Percentiles rank a stretch among this genome's conserved stretches.
These are phyloP conservation scores for Nemoura dubitans DNA, from an alignment of 2,888 invertebrate genomes.

Conservation along the genomic window DNA sequence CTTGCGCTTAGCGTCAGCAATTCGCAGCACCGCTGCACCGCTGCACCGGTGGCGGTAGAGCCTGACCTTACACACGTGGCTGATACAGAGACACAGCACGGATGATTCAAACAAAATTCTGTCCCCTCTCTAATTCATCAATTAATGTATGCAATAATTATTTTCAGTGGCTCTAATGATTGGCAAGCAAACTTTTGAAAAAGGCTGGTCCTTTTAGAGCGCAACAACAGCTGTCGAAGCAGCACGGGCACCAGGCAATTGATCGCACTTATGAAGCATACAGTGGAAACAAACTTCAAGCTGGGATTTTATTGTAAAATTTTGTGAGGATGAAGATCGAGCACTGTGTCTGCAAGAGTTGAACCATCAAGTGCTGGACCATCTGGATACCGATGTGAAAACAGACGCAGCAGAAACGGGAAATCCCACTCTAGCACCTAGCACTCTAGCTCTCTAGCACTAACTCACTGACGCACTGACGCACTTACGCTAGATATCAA, in stretches of 20 bases:
- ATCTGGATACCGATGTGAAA: background rate
- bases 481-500: background rate
- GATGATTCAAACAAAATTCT: too few species aligned
- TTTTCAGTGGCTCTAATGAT: slow-evolving; percentile 12
- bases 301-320: background rate
- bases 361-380: background rate
- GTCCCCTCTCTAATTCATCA: background rate
- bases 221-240: background rate
- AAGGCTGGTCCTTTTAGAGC: slow-evolving; percentile 12
- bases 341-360: background rate
- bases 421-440: too few species aligned
- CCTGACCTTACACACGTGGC: too few species aligned
- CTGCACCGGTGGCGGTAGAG: too few species aligned
- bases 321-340: background rate
- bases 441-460: too few species aligned
- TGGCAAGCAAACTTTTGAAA: background rate
- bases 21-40: too few species aligned
- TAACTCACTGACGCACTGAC: background rate
- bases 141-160: background rate
- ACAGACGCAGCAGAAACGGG: background rate
- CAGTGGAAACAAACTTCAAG: background rate
- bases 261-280: background rate
- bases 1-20: too few species aligned
- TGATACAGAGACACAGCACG: too few species aligned
- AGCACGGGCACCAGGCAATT: background rate